A percentile compares a stretch with the other conserved stretches of the same genome.
Conservation (phyloP, 2,113 vertebrate species). For the Nesogale talazaci region DNA sequence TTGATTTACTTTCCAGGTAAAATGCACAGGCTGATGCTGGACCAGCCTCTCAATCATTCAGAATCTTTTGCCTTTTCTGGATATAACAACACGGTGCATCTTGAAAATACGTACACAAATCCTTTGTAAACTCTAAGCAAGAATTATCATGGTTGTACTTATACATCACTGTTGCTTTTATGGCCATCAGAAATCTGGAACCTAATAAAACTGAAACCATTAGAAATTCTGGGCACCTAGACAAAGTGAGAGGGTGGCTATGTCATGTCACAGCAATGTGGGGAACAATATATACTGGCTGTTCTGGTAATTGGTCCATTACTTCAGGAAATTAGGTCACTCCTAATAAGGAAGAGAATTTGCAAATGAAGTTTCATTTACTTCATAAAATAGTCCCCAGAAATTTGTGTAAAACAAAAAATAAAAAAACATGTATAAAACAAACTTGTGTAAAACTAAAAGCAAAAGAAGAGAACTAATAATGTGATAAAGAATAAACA, state of each 20-base stretch:
- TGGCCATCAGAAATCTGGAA: background rate
- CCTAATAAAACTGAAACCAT: background rate
- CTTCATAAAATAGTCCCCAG: background rate
- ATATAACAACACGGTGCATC: background rate
- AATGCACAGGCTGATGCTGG: background rate
- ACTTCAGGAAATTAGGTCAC: conserved; percentile 8
- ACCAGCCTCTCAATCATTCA: background rate
- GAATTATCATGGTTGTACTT: background rate
- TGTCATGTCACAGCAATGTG: background rate
- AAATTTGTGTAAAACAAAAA: background rate
- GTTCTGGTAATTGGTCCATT: conserved; percentile 21
- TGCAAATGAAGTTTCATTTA: background rate
- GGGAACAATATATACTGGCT: background rate
- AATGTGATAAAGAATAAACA: background rate
- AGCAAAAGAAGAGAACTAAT: background rate
- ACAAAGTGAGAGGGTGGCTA: background rate
- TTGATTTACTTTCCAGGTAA: background rate
- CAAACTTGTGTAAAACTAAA: background rate
- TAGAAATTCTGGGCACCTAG: conserved; percentile 21
- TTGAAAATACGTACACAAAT: conserved; percentile 12
- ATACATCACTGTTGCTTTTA: background rate
- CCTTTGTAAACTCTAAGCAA: background rate
- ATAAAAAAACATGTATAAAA: no score
- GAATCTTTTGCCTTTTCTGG: background rate
- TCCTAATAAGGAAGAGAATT: conserved; percentile 42